A percentile compares a stretch with the other conserved stretches of the same genome.
phyloP scores from a whole-genome alignment of 2,888 invertebrate genomes.

The Lasioglossum villosulum region DNA sequence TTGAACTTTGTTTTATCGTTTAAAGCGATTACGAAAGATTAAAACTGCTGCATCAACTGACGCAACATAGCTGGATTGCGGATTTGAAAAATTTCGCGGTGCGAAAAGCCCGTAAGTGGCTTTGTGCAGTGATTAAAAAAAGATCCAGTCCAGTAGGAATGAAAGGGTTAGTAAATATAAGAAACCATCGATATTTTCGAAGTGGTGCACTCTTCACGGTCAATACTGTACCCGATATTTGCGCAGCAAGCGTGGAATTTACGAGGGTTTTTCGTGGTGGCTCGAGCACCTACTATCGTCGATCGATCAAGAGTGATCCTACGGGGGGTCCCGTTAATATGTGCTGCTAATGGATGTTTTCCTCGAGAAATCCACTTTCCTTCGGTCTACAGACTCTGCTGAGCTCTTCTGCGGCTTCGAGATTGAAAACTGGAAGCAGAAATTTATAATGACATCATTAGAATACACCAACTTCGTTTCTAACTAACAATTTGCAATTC shows the following conservation, averaged over 20 bases:
- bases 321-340: background rate
- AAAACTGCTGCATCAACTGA: background rate
- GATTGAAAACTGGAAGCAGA: background rate
- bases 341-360: background rate
- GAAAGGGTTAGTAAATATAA: background rate
- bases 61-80: background rate
- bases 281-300: background rate
- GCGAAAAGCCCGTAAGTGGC: background rate
- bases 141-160: background rate
- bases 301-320: constrained; percentile 5
- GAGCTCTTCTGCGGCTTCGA: background rate
- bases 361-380: background rate
- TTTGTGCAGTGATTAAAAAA: background rate
- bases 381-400: background rate
- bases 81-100: background rate
- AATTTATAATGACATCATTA: background rate
- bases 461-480: background rate
- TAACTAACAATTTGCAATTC: background rate
- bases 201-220: background rate
- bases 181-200: background rate
- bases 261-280: background rate
- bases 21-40: background rate
- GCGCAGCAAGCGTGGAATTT: background rate
- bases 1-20: background rate
- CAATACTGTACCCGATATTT: background rate